Conservation (phyloP, 2,888 invertebrate species). For the Parnassius apollo region DNA sequence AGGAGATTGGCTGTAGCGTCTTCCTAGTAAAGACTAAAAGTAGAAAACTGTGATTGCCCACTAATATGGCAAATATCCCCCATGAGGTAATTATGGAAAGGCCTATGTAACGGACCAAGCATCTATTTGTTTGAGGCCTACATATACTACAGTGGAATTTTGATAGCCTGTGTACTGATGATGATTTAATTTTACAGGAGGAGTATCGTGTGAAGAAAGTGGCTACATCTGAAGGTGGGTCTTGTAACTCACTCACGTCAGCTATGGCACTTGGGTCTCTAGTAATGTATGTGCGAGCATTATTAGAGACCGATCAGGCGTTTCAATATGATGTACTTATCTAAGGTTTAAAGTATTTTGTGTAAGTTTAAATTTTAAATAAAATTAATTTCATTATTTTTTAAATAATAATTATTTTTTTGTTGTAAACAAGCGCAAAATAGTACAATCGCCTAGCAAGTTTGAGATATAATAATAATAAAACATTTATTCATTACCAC, state of each 20-base stretch:
- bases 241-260: conserved; percentile 69
- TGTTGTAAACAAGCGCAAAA: not conserved
- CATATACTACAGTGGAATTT: not conserved
- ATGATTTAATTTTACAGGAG: conserved; percentile 46
- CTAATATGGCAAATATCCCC: too few species aligned
- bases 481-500: too few species aligned
- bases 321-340: conserved; percentile 70
- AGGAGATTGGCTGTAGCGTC: too few species aligned
- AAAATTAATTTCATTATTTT: not conserved
- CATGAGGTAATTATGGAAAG: too few species aligned
- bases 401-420: not conserved
- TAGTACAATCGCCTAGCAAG: too few species aligned
- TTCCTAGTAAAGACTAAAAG: too few species aligned
- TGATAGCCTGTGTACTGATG: not conserved
- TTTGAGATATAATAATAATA: too few species aligned
- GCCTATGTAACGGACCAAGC: too few species aligned
- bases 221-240: conserved; percentile 62
- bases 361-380: not conserved
- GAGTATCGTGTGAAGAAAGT: conserved; percentile 68
- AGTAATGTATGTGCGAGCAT: conserved; percentile 61
- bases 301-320: conserved; percentile 71
- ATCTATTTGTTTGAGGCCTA: too few species aligned
- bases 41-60: too few species aligned
- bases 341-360: conserved; percentile 32
- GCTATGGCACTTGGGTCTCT: conserved; percentile 71